These are phyloP conservation scores for Watsonalla binaria DNA, from an alignment of 2,888 invertebrate genomes.

Conservation along the genomic window DNA sequence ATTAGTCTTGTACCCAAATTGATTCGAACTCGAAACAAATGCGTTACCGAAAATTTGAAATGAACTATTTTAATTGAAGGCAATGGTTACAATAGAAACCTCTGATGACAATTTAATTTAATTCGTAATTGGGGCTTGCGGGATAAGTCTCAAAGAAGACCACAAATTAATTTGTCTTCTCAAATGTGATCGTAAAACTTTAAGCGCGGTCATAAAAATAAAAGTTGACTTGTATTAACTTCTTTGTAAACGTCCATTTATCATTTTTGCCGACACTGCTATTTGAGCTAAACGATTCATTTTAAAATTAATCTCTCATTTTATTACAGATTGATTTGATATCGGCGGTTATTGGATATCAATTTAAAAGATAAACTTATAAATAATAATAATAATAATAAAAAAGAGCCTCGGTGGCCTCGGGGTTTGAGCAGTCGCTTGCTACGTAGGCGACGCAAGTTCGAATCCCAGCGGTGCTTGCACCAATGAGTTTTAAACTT, in stretches of 20 bases:
- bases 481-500: no score
- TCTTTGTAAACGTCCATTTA: background rate
- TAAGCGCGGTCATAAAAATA: slow-evolving; percentile 17
- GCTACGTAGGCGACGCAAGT: no score
- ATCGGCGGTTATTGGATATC: no score
- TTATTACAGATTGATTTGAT: background rate
- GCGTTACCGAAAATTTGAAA: slow-evolving; percentile 8
- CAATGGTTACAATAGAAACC: background rate
- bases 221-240: slow-evolving; percentile 20
- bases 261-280: background rate
- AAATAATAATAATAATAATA: no score
- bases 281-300: background rate
- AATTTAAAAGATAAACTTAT: no score
- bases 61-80: slow-evolving; percentile 18
- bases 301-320: background rate
- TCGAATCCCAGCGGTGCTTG: no score
- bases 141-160: background rate
- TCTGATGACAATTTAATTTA: slow-evolving; percentile 1
- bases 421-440: no score
- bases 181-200: slow-evolving; percentile 24
- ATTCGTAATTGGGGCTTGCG: background rate
- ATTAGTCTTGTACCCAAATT: no score
- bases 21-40: no score
- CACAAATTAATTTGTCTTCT: slow-evolving; percentile 24
- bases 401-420: no score